Percentiles rank a stretch among this genome's conserved stretches.
phyloP scores from a whole-genome alignment of 2,888 invertebrate genomes.

The Caenorhabditis uteleia region DNA sequence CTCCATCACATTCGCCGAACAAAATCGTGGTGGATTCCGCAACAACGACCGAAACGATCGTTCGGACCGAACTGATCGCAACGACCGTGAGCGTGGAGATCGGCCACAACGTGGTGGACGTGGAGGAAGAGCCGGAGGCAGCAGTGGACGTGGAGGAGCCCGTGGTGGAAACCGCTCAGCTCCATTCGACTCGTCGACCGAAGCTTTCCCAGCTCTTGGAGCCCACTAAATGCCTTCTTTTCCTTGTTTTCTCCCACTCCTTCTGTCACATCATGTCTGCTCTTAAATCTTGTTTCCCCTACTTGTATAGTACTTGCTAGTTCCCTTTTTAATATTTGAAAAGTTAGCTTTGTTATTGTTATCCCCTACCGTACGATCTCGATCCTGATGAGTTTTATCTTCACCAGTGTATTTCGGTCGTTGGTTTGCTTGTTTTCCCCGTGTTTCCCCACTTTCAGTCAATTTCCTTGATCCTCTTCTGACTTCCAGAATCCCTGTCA shows the following conservation, averaged over 20 bases:
- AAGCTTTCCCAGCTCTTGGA: slow-evolving; percentile 64
- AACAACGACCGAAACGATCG: slow-evolving; percentile 41
- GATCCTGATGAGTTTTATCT: slow-evolving; percentile 29
- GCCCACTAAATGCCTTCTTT: slow-evolving; percentile 41
- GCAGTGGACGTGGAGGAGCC: slow-evolving; percentile 37
- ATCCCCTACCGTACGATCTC: slow-evolving; percentile 40
- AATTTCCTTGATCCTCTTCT: slow-evolving; percentile 29
- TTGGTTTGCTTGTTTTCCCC: slow-evolving; percentile 34
- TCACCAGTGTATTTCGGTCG: slow-evolving; percentile 11
- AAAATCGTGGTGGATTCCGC: slow-evolving; percentile 30
- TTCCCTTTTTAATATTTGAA: slow-evolving; percentile 11
- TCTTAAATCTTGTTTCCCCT: slow-evolving; percentile 26
- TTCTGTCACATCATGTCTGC: slow-evolving; percentile 21
- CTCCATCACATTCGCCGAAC: slow-evolving; percentile 53
- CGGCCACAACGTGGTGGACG: slow-evolving; percentile 40
- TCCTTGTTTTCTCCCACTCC: slow-evolving; percentile 8
- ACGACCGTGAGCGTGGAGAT: slow-evolving; percentile 32
- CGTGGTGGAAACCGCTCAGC: slow-evolving; percentile 15
- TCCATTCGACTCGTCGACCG: slow-evolving; percentile 55
- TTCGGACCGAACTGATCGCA: slow-evolving; percentile 32
- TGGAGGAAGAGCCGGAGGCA: slow-evolving; percentile 24
- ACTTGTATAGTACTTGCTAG: slow-evolving; percentile 19
- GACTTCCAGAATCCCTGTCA: slow-evolving; percentile 12
- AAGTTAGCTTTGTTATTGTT: slow-evolving; percentile 47
- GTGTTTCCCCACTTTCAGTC: slow-evolving; percentile 20